A percentile compares a stretch with the other conserved stretches of the same genome.
These are phyloP conservation scores for Mylabris phalerata DNA, from an alignment of 1,140 invertebrate species.

Conservation along the genomic window DNA sequence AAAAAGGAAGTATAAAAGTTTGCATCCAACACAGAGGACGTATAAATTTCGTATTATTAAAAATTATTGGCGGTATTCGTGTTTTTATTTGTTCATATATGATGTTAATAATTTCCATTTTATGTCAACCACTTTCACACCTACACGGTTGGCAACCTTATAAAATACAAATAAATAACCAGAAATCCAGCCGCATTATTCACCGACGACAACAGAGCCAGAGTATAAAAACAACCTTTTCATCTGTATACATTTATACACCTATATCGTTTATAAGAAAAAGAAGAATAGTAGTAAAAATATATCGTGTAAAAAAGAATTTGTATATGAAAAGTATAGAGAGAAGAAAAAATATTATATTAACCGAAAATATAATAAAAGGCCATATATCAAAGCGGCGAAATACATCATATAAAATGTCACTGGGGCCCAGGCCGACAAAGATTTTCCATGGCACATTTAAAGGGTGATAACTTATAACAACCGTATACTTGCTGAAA, in stretches of 20 bases:
- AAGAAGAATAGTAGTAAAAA: conserved; percentile 3
- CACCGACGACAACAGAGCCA: conserved; percentile 18
- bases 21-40: background rate
- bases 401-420: conserved; percentile 25
- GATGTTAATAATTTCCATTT: conserved; percentile 21
- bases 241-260: background rate
- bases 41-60: conserved; percentile 20
- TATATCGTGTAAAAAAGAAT: no score
- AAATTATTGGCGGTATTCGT: conserved; percentile 17
- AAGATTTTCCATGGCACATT: conserved; percentile 22
- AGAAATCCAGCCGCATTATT: conserved; percentile 21
- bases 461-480: conserved; percentile 19
- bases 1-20: conserved; percentile 1
- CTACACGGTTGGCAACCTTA: conserved; percentile 21
- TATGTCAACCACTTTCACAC: conserved; percentile 23
- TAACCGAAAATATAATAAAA: conserved; percentile 22
- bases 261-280: no score
- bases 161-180: conserved; percentile 14
- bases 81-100: conserved; percentile 12
- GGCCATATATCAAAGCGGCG: conserved; percentile 19
- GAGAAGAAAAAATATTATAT: conserved; percentile 1
- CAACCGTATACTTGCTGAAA: conserved; percentile 6
- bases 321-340: background rate
- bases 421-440: conserved; percentile 19
- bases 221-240: conserved; percentile 8